Conservation (phyloP, 2,113 vertebrate species). For the Microcebus lehilahytsara region DNA sequence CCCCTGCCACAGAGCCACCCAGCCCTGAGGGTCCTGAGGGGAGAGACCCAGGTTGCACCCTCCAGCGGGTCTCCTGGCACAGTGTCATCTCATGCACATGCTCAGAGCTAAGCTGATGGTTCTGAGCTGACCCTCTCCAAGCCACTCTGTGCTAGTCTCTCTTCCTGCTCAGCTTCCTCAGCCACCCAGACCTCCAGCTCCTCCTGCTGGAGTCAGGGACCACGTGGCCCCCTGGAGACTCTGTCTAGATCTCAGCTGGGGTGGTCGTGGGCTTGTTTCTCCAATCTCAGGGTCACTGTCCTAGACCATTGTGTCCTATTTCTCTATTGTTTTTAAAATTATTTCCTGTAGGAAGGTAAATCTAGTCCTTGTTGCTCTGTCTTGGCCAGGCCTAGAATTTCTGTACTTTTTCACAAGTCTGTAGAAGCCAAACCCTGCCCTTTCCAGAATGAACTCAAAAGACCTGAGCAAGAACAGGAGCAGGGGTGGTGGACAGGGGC, state of each 20-base stretch:
- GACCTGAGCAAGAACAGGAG: neutral
- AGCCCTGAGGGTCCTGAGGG: neutral
- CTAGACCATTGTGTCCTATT: rapidly evolving
- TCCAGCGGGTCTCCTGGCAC: rapidly evolving
- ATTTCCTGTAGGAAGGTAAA: neutral
- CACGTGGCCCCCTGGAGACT: rapidly evolving
- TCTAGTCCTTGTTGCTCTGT: neutral
- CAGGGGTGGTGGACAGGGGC: neutral
- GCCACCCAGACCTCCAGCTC: neutral
- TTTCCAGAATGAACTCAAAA: neutral
- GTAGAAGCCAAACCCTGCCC: neutral
- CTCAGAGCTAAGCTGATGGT: rapidly evolving
- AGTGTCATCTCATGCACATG: rapidly evolving
- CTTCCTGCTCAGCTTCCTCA: neutral
- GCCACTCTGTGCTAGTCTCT: neutral
- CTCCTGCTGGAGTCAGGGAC: neutral
- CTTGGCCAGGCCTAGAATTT: neutral
- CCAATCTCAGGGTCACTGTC: rapidly evolving
- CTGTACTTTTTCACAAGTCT: neutral
- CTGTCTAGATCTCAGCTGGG: rapidly evolving
- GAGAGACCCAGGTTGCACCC: neutral
- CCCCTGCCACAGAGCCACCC: rapidly evolving
- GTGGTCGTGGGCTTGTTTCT: neutral
- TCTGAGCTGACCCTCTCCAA: rapidly evolving
- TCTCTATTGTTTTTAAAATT: neutral